Evolutionary conservation across 2,113 vertebrate species (phyloP), one percentile per base, ranked within the genome.

Genomic region (Poicephalus meyeri): DNA sequence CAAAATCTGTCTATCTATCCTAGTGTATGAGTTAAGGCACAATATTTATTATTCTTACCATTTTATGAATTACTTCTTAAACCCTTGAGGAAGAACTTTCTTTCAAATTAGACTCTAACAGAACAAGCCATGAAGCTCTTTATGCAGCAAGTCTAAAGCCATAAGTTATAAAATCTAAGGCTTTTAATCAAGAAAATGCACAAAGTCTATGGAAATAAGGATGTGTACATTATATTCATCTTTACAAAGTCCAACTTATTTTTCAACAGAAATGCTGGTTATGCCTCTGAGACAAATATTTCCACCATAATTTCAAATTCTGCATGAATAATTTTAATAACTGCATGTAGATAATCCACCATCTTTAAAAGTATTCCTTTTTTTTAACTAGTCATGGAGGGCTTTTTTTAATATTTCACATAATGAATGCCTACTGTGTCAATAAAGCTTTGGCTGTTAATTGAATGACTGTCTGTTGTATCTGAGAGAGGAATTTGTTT

Each of bases 351-450:
- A 94, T 91, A 93, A 96, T 86, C 86, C 63, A 86, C 42, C 56
- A 68, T 84, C 44, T 89, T 96, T 82, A 87, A 92, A 93, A 95
- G 53, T 86, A 29, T 66, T 53, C 20, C 46, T 65, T 55, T 82
- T 74, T 90, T 66, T 90, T 53, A 76, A 76, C 63, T 79, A 96
- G 80, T 76, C 87, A 92, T 26, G 49, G 65, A 96, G 88, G 83
- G 86, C 9, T 86, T 89, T 96, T 93, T 89, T 95, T 80, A 95
- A 91, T 97, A 97, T 97, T 98, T 97, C 91, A 89, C 83, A 95
- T 97, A 98, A 98, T 98, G 97, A 98, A 98, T 98, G 98, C 97
- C 97, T 98, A 97, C 98, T 98, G 98, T 98, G 97, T 97, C 98
- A 97, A 96, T 97, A 97, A 95, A 93, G 96, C 97, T 97, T 91